Base-by-base conservation (phyloP, 2,113 vertebrate species). In the Terrapene triunguis region DNA sequence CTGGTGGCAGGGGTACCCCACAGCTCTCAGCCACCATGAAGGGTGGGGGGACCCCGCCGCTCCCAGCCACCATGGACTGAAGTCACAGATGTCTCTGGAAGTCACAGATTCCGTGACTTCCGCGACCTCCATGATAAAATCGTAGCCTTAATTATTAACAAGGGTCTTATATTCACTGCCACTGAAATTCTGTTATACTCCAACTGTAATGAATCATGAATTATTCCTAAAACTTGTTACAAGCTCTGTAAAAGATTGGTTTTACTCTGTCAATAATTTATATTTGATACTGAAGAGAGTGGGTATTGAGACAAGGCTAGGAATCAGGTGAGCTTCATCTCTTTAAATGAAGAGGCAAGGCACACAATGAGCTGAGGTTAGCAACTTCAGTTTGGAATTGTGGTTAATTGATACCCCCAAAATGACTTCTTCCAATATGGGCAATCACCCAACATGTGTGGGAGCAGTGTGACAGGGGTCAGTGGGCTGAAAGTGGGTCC, bases 181-280 rank as follows among this genome's bases (percentile, higher is more conserved):
- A 51, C 84, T 87, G 87, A 55, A 87, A 89, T 96, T 88, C 14
- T n/a, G 80, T 88, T 94, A 92, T 11, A 42, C 11, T 65, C 13
- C 76, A 88, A 53, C 42, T 78, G 54, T 82, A 94, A 95, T 94
- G 90, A 92, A 92, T 96, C 84, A 88, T 74, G 62, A 74, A 47
- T 24, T 83, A 79, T 91, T 24, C 16, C 50, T 48, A 27, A 91
- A 93, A 91, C 4, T 47, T 94, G 44, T 50, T 50, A 51, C n/a
- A 32, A 80, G 50, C 8, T 80, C 47, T 80, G 27, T 32, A 80
- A 80, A 50, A 80, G 48, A 50, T 51, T 76, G 10, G 48, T 76
- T 42, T 76, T 53, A 80, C 48, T 80, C 8, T 80, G 25, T 32
- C 50, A 42, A 17, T 48, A 80, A 44, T 35, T 44, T 32, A 32